Evolutionary conservation across 2,888 invertebrate genomes (phyloP).

Genomic region (Papilio protenor): DNA sequence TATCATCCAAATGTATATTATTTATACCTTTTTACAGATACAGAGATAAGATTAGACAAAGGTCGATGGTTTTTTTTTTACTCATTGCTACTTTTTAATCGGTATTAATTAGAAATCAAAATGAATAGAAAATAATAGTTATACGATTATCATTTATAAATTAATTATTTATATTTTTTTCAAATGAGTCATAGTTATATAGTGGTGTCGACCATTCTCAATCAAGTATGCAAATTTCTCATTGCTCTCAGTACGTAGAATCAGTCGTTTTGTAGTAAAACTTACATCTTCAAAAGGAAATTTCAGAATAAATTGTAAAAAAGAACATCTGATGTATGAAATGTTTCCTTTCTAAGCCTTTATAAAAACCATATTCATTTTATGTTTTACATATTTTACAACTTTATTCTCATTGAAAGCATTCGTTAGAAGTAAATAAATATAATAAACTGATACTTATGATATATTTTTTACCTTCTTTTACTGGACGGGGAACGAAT

Average conservation of each 20-base stretch:
- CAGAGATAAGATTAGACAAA: too few relatives aligned
- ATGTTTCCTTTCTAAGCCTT: background rate
- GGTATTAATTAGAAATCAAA: too few relatives aligned
- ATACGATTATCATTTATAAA: background rate
- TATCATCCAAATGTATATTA: too few relatives aligned
- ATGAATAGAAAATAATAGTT: too few relatives aligned
- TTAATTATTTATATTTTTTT: background rate
- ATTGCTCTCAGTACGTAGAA: background rate
- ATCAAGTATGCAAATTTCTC: conserved; percentile 12
- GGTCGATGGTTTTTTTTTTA: background rate
- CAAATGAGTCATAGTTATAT: background rate
- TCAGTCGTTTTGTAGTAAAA: conserved; percentile 1
- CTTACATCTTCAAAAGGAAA: background rate
- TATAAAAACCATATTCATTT: background rate
- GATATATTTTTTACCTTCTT: background rate
- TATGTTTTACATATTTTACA: background rate
- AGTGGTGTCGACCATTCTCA: background rate
- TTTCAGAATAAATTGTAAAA: background rate
- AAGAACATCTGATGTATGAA: background rate
- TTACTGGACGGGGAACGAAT: background rate
- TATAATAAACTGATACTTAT: background rate
- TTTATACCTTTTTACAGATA: too few relatives aligned
- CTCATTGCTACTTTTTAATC: background rate
- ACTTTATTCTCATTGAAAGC: background rate
- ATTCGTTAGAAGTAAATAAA: background rate